A percentile compares a stretch with the other conserved stretches of the same genome.
phyloP scores from a whole-genome alignment of 2,113 vertebrate species.

The Plecturocebus donacophilus region DNA sequence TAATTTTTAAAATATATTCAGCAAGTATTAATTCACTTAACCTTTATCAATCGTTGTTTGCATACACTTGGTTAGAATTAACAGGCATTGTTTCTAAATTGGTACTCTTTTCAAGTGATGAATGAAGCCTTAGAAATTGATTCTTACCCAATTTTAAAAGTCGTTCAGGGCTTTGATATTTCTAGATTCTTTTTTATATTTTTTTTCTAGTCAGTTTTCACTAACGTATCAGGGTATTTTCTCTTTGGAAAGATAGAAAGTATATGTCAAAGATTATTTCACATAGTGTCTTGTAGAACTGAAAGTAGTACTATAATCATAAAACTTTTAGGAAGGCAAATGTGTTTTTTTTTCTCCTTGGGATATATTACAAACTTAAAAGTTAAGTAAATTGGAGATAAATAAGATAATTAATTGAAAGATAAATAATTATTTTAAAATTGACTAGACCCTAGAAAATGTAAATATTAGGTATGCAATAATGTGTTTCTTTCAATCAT shows the following conservation, averaged over 20 bases:
- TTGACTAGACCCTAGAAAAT: not conserved
- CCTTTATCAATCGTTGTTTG: not conserved
- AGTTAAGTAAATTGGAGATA: not conserved
- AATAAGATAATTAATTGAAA: conserved; percentile 8
- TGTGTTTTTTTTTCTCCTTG: not conserved
- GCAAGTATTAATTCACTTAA: conserved; percentile 16
- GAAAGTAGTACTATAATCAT: not conserved
- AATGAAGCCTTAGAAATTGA: not conserved
- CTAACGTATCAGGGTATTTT: not conserved
- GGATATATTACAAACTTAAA: conserved; percentile 28
- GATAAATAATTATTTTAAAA: not conserved
- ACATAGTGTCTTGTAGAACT: not conserved
- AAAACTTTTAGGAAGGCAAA: not conserved
- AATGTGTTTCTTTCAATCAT: conserved; percentile 13
- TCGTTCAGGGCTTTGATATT: not conserved
- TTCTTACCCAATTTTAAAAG: not conserved
- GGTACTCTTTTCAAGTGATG: not conserved
- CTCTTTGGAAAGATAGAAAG: not conserved
- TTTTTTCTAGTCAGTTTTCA: conserved; percentile 22
- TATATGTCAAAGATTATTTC: not conserved
- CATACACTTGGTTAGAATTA: not conserved
- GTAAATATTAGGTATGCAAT: not conserved
- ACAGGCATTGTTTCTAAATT: not conserved
- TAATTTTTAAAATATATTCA: not conserved
- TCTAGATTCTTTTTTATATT: not conserved